phyloP scores from a whole-genome alignment of 2,888 invertebrate species.

The Drosophila leonis region DNA sequence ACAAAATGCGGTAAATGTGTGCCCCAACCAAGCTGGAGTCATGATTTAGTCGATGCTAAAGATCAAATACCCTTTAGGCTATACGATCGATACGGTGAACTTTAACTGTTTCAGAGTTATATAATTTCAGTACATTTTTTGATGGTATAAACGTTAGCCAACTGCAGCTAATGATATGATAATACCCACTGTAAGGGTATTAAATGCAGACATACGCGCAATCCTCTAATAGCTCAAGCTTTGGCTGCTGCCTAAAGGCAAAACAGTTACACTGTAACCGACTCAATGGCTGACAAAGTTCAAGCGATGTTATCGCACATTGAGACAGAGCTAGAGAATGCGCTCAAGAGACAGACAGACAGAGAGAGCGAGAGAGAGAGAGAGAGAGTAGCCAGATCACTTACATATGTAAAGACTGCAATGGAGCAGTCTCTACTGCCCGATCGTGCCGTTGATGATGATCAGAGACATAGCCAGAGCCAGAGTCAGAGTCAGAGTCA shows the following conservation, averaged over 20 bases:
- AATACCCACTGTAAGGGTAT: conserved; percentile 19
- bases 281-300: conserved; percentile 69
- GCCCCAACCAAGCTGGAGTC: neutral
- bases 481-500: neutral
- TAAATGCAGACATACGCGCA: conserved; percentile 28
- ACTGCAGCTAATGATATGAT: neutral
- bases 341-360: conserved; percentile 1
- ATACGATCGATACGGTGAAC: neutral
- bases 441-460: conserved; percentile 74
- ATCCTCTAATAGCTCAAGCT: conserved; percentile 56
- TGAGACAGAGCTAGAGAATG: conserved; percentile 23
- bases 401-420: conserved; percentile 61
- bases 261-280: conserved; percentile 46
- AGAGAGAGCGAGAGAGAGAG: conserved; percentile 8
- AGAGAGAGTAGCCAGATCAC: conserved; percentile 25
- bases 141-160: neutral
- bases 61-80: conserved; percentile 17
- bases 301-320: conserved; percentile 80
- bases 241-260: conserved; percentile 18
- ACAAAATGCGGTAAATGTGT: conserved; percentile 47
- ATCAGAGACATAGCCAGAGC: conserved; percentile 41
- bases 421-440: conserved; percentile 44
- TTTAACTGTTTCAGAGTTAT: neutral
- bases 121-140: neutral
- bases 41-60: conserved; percentile 7